Evolutionary conservation across 2,113 vertebrate species (phyloP), one percentile per base, ranked within the genome.

Genomic region (Bagarius yarrelli): DNA sequence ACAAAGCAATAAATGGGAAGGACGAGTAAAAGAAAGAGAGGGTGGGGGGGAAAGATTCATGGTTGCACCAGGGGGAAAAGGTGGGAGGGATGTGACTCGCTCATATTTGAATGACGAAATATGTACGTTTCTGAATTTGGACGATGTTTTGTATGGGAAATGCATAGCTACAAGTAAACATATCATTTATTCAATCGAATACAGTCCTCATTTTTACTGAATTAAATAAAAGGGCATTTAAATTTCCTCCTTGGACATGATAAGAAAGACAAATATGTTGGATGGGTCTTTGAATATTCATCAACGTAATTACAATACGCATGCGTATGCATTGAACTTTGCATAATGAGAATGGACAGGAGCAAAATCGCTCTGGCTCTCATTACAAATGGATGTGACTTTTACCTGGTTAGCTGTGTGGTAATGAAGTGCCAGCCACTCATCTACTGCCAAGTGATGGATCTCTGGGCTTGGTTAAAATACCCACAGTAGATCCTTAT

Each of bases 1-100:
- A 94, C 93, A 92, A 94, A 93, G 93, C 92, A 93, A 94, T 94
- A 94, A 94, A 94, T 90, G 90, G 91, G 93, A 92, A 93, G 92
- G 93, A 93, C 92, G 90, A 91, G 91, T 88, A 89, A 91, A 89
- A 87, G 60, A 36, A 76, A 74, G 70, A 70, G 71, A 61, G 53
- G 70, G 78, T 50, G 52, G 52, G 59, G 21, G 47, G 83, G 67
- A 52, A 80, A 80, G 81, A 85, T 83, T 85, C 78, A 85, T 78
- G 36, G 73, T 66, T 81, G 73, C 53, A 61, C 79, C 64, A 56
- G 47, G 80, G 25, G 15, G 61, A 67, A 77, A 81, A 75, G 81
- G 81, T 83, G 78, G 82, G 85, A 82, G 88, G 88, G 85, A 47
- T 88, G 88, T 90, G 88, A 76, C 86, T 79, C 69, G 66, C 79